Evolutionary conservation across 2,113 vertebrate species (phyloP), one percentile per base, ranked within the genome.

Genomic region (Canis aureus): DNA sequence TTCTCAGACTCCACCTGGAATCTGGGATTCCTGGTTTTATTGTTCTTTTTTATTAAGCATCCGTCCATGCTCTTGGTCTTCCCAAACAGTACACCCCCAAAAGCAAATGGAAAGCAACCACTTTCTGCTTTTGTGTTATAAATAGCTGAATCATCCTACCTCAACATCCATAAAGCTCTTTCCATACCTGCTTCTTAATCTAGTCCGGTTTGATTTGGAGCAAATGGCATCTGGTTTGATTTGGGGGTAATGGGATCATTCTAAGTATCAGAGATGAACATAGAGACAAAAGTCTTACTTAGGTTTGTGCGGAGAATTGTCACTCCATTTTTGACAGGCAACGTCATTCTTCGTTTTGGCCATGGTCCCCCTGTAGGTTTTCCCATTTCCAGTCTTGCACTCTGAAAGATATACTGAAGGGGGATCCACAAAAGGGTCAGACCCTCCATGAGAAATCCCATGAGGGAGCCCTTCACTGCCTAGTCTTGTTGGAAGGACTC

Each of bases 381-480:
- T 92, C 19, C 98, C 98, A 0, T 81, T 97, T 20, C 98, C 98
- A 0, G 38, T 98, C 95, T 38, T 98, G 93, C 98, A 98, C 27
- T 98, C 98, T 3, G 60, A 89, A 74, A 98, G 96, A 35, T 97
- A 98, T 0, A 98, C 98, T 98, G 94, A n/a, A 71, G 71, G 38
- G 17, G 93, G 43, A 23, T 2, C 38, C 43, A 7, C 57, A 38
- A 4, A 0, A 38, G 2, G 12, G 38, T 96, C 82, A 94, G 3
- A 11, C 2, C 15, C 59, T 55, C 4, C 27, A 4, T 59, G 25
- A 29, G 69, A 74, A 16, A 16, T 43, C 4, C 6, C 49, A 0
- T 0, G 9, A 25, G 7, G 9, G 22, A 67, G 16, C 27, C 62
- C 49, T 23, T 5, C 53, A 0, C 12, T 8, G 5, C 15, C 10